Evolutionary conservation across 2,113 vertebrate species (phyloP).

Genomic region (Oenanthe oenanthe): DNA sequence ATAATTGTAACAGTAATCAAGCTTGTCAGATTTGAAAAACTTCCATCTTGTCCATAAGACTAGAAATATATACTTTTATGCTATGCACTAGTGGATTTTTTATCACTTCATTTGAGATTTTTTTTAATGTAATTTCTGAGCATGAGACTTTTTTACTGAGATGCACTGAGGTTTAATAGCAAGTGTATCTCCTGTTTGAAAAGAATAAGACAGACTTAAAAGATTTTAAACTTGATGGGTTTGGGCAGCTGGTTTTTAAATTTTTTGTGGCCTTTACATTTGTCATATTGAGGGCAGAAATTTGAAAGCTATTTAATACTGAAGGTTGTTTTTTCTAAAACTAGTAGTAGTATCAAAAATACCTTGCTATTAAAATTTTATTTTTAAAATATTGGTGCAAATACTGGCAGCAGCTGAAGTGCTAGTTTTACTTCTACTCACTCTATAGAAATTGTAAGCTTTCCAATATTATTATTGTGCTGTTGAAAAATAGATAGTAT

Average conservation of each 20-base stretch:
- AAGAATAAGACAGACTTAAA: background rate
- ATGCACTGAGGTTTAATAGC: background rate
- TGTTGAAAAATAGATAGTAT: background rate
- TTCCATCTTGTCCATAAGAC: background rate
- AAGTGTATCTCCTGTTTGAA: background rate
- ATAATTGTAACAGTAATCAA: background rate
- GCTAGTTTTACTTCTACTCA: background rate
- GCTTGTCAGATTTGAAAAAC: background rate
- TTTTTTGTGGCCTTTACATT: background rate
- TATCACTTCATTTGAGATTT: background rate
- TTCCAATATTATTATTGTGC: background rate
- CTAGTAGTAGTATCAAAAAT: background rate
- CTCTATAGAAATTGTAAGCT: background rate
- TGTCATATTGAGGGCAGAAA: background rate
- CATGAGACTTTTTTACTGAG: background rate
- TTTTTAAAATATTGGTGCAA: background rate
- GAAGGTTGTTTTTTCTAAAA: background rate
- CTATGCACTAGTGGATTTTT: background rate
- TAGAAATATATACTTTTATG: background rate
- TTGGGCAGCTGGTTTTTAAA: background rate
- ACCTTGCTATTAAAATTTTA: background rate
- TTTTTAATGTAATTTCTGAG: background rate
- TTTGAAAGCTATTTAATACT: background rate
- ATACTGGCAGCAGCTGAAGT: background rate
- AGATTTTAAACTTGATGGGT: background rate